Conservation (phyloP, 2,113 vertebrate genomes). For the Onychostruthus taczanowskii region DNA sequence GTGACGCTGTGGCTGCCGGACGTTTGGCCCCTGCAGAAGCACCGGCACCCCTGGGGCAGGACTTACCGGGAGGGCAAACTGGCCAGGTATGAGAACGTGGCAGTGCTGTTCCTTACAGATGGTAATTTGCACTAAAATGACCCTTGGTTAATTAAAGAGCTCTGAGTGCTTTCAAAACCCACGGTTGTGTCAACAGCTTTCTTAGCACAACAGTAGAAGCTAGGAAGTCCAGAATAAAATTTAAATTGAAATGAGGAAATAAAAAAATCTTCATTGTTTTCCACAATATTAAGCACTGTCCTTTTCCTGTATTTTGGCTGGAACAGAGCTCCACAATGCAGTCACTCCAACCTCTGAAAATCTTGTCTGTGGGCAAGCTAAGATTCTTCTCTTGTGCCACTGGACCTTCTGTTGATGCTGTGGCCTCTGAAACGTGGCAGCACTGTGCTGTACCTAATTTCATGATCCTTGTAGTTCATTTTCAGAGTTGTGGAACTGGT, state of each 20-base stretch:
- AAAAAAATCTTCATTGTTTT: background rate
- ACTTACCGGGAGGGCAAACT: constrained; percentile 97
- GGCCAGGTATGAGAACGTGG: constrained; percentile 78
- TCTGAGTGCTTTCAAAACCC: background rate
- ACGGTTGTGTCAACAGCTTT: background rate
- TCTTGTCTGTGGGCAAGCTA: background rate
- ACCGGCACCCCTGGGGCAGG: constrained; percentile 95
- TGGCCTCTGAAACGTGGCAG: background rate
- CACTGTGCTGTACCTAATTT: background rate
- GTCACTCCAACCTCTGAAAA: background rate
- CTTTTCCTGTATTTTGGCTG: background rate
- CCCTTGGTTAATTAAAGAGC: background rate
- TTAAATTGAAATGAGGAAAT: background rate
- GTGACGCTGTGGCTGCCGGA: constrained; percentile 96
- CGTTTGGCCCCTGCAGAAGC: constrained; percentile 97
- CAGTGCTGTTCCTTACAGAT: rapidly evolving
- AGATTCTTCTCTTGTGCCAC: background rate
- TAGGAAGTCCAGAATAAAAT: background rate
- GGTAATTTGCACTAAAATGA: background rate
- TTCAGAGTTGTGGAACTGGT: background rate
- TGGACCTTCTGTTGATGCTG: background rate
- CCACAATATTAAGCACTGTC: background rate
- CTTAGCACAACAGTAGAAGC: background rate
- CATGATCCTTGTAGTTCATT: background rate
- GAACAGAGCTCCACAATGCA: background rate